A percentile compares a stretch with the other conserved stretches of the same genome.
Evolutionary conservation across 2,113 vertebrate species (phyloP).

Genomic region (Cheirogaleus medius): DNA sequence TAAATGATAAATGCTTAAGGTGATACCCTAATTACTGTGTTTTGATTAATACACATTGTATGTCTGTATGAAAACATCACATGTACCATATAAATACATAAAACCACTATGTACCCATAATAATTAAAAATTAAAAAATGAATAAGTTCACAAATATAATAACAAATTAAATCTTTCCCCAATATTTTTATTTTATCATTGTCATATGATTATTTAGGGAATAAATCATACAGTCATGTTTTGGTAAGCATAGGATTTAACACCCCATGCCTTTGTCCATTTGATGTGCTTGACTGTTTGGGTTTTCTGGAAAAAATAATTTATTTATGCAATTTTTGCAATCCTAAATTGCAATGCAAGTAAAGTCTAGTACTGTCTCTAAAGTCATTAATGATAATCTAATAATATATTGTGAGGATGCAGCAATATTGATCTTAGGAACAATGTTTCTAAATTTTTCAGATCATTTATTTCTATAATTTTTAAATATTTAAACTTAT

Average conservation of each 20-base stretch:
- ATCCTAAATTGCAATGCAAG: background rate
- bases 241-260: background rate
- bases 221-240: background rate
- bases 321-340: background rate
- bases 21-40: no score
- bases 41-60: no score
- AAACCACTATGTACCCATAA: no score
- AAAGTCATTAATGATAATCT: background rate
- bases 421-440: background rate
- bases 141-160: background rate
- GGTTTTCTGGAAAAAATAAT: background rate
- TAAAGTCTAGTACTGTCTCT: background rate
- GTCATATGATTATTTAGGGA: background rate
- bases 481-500: background rate
- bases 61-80: no score
- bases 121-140: no score
- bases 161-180: background rate
- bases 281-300: background rate
- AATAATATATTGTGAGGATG: background rate
- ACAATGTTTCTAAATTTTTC: background rate
- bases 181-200: background rate
- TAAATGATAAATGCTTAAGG: no score
- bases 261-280: background rate
- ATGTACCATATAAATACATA: no score
- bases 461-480: background rate